phyloP scores from a whole-genome alignment of 64 coral and sea anemone genomes.

The Actinia equina region DNA sequence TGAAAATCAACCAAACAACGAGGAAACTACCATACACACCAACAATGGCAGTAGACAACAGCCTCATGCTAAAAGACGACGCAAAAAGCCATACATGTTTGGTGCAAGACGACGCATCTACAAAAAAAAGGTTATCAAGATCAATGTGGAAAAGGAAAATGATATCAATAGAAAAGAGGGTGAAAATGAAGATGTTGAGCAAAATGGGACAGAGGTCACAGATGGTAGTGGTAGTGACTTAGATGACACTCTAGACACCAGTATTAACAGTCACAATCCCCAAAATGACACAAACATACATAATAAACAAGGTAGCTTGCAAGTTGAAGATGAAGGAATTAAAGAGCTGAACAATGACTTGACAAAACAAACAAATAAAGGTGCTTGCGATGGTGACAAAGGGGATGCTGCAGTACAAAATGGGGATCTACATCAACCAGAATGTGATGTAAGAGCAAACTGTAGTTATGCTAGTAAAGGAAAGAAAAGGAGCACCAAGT shows the following conservation, averaged over 20 bases:
- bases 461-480: background rate
- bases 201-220: background rate
- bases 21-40: background rate
- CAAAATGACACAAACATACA: background rate
- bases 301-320: background rate
- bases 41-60: background rate
- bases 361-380: background rate
- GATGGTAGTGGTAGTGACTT: background rate
- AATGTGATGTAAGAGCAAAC: background rate
- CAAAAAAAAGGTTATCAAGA: conserved; percentile 7
- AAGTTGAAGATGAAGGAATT: background rate
- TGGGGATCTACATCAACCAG: background rate
- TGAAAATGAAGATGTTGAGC: conserved; percentile 17
- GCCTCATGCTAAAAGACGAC: background rate
- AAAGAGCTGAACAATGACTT: background rate
- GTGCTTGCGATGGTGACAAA: background rate
- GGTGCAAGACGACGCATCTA: background rate
- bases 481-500: background rate
- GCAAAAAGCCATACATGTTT: conserved; percentile 1
- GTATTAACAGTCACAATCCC: background rate
- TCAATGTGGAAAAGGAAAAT: background rate
- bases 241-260: background rate
- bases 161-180: background rate
- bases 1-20: conserved; percentile 1
- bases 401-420: background rate